Percentiles rank a stretch among this genome's conserved stretches.
Conservation (phyloP, 92 coral and sea anemone genomes). For the Porites lobata region DNA sequence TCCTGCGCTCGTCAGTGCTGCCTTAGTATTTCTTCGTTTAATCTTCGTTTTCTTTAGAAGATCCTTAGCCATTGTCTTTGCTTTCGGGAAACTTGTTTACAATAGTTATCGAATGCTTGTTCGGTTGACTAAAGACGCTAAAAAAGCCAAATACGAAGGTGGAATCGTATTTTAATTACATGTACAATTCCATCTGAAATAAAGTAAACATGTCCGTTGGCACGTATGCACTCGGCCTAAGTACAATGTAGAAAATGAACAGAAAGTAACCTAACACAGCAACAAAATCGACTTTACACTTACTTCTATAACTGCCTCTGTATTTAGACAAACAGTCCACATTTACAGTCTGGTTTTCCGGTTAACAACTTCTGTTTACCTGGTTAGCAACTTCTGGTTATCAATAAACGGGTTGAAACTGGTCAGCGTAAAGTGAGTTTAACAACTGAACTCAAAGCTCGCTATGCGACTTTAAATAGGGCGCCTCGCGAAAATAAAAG, state of each 20-base stretch:
- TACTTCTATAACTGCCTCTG: neutral
- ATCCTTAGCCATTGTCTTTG: neutral
- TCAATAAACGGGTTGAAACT: too few species aligned
- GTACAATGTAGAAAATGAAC: slow-evolving; percentile 1
- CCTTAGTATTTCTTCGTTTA: slow-evolving; percentile 64
- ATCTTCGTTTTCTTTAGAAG: slow-evolving; percentile 47
- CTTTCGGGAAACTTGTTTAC: neutral
- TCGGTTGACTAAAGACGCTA: slow-evolving; percentile 8
- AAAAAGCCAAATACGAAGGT: neutral
- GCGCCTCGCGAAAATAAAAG: too few species aligned
- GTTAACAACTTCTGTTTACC: too few species aligned
- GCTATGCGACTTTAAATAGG: too few species aligned
- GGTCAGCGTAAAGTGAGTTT: too few species aligned
- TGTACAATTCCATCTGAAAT: slow-evolving; percentile 11
- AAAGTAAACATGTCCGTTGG: slow-evolving; percentile 9
- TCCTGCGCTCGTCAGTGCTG: slow-evolving; percentile 50
- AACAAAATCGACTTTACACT: neutral
- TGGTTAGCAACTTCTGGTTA: too few species aligned
- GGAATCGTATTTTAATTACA: slow-evolving; percentile 6
- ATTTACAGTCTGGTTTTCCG: neutral
- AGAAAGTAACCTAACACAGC: too few species aligned
- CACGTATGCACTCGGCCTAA: neutral
- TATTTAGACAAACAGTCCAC: too few species aligned
- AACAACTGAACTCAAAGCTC: too few species aligned
- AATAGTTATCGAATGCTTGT: neutral